Evolutionary conservation across 2,113 vertebrate species (phyloP).

Genomic region (Athene cunicularia): DNA sequence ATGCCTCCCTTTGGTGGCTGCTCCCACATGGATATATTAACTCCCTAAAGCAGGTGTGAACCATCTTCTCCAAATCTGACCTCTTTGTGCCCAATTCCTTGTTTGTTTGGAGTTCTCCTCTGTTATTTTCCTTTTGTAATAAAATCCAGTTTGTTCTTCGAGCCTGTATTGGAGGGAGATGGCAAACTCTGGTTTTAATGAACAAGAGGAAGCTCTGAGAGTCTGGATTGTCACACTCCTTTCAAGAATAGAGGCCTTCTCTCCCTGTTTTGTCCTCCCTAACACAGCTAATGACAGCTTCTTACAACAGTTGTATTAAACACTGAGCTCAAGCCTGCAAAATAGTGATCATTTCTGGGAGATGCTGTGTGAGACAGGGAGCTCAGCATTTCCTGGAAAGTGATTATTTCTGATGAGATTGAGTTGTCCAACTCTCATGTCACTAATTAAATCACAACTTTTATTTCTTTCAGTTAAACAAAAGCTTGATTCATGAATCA

Average conservation of each 20-base stretch:
- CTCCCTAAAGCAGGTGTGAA: neutral
- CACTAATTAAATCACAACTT: slow-evolving; percentile 29
- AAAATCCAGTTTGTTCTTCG: neutral
- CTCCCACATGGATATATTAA: neutral
- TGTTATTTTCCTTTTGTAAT: neutral
- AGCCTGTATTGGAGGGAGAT: neutral
- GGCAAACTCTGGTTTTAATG: neutral
- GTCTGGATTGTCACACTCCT: neutral
- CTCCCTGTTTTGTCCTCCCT: neutral
- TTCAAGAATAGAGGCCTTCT: neutral
- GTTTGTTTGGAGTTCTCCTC: neutral
- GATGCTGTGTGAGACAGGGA: neutral
- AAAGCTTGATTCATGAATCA: slow-evolving; percentile 29
- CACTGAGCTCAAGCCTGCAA: neutral
- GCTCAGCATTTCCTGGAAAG: neutral
- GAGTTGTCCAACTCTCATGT: neutral
- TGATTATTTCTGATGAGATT: slow-evolving; percentile 1
- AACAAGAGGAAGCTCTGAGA: neutral
- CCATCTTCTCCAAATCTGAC: neutral
- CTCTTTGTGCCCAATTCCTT: neutral
- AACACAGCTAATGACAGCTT: neutral
- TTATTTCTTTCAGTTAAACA: neutral
- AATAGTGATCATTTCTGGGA: slow-evolving; percentile 37
- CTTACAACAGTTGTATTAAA: neutral
- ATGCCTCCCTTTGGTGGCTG: neutral